Evolutionary conservation across 2,888 invertebrate genomes (phyloP).

Genomic region (Noctua comes): DNA sequence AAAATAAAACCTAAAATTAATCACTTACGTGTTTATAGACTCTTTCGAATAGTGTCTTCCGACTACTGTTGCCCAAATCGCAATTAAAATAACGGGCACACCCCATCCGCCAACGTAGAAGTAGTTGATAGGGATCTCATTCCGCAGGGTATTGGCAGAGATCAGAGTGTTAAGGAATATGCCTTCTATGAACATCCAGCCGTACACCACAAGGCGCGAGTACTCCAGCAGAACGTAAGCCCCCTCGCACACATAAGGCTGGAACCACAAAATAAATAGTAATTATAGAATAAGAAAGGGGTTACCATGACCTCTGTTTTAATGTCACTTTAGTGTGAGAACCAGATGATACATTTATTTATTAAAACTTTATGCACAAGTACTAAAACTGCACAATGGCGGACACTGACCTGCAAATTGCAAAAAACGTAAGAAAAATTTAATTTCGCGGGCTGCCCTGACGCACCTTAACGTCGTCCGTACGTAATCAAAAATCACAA

Average conservation of each 20-base stretch:
- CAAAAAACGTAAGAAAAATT: too few relatives aligned
- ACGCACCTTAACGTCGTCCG: too few relatives aligned
- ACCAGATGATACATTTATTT: background rate
- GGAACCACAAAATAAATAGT: constrained; percentile 62
- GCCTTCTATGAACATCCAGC: constrained; percentile 99
- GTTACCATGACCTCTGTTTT: too few relatives aligned
- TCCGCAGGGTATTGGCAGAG: constrained; percentile 93
- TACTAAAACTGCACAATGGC: too few relatives aligned
- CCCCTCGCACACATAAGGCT: constrained; percentile 95
- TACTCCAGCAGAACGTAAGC: constrained; percentile 96
- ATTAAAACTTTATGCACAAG: too few relatives aligned
- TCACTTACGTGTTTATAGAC: constrained; percentile 34
- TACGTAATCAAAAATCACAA: too few relatives aligned
- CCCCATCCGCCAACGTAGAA: constrained; percentile 94
- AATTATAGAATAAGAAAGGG: too few relatives aligned
- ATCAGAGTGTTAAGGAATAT: constrained; percentile 96
- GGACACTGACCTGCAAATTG: too few relatives aligned
- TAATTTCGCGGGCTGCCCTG: too few relatives aligned
- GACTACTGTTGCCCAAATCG: constrained; percentile 92
- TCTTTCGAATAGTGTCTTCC: constrained; percentile 77
- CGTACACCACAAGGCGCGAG: constrained; percentile 96
- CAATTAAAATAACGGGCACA: constrained; percentile 92
- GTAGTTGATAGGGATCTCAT: constrained; percentile 88
- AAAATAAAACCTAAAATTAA: background rate
- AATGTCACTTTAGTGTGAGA: background rate